Evolutionary conservation across 1,140 invertebrate species (phyloP), one percentile per base, ranked within the genome.

Genomic region (Papilio dardanus): DNA sequence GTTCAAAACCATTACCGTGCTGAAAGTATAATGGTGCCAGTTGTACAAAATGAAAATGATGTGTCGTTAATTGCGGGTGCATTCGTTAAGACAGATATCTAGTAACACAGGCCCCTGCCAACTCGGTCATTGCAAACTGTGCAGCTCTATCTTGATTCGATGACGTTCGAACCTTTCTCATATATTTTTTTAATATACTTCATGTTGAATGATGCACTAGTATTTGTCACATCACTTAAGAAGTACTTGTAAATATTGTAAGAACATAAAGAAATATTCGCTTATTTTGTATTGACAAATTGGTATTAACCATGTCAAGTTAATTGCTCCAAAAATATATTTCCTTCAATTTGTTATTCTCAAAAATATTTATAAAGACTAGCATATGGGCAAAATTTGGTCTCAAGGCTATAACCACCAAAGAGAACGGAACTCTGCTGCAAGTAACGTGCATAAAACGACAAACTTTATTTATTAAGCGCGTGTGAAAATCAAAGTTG

Each of bases 71-170:
- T 85, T 87, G 69, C 79, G 74, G 82, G 80, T 82, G 80, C 83
- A 79, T 83, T 82, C 80, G 78, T 80, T 80, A 83, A 77, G 76
- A 85, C 83, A 78, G 76, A 31, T 75, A 75, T 77, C 79, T 77
- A 79, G 79, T 77, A 82, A 74, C 77, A 77, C 62, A 76, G 78
- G 71, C 74, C 74, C 81, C 81, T 87, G 84, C 83, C 82, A 88
- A 90, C 76, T 88, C 81, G 84, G 81, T 85, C 85, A 88, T 84
- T 86, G 85, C 85, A 87, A 90, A 80, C 83, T 80, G 80, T 80
- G n/a, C 71, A 74, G 69, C 75, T 46, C 68, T 74, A 58, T 62
- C 71, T 79, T 79, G 69, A 73, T 73, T 69, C 30, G 24, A 50
- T 73, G 69, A 71, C 21, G 69, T 24, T 40, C 28, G 42, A 40